Conservation (phyloP, 2,888 invertebrate genomes). For the Scaptomyza flava region DNA sequence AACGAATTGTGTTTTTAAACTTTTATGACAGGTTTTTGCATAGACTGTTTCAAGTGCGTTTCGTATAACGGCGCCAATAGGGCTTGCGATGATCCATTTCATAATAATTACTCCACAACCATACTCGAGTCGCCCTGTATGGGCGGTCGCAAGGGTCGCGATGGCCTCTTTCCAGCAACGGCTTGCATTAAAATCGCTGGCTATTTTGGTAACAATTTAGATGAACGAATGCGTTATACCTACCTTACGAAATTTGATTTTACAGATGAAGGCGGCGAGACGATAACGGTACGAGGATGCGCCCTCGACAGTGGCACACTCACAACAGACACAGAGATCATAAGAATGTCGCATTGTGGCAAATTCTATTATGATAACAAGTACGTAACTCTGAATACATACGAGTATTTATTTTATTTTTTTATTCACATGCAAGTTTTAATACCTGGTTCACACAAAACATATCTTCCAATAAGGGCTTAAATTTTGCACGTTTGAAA, state of each 20-base stretch:
- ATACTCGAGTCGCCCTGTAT: constrained; percentile 96
- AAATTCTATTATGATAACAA: constrained; percentile 95
- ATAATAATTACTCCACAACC: constrained; percentile 93
- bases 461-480: constrained; percentile 4
- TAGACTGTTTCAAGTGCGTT: constrained; percentile 99
- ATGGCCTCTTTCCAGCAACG: constrained; percentile 97
- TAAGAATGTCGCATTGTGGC: constrained; percentile 98
- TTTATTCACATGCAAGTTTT: constrained; percentile 12
- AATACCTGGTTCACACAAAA: constrained; percentile 6
- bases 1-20: constrained; percentile 3
- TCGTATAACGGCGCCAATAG: constrained; percentile 94
- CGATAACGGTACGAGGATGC: constrained; percentile 95
- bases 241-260: constrained; percentile 19
- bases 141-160: constrained; percentile 96
- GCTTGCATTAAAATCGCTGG: constrained; percentile 98
- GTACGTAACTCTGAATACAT: constrained; percentile 84
- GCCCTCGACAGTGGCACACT: constrained; percentile 97
- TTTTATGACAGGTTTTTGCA: constrained; percentile 86
- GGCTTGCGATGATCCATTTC: constrained; percentile 97
- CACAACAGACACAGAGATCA: constrained; percentile 98
- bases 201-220: constrained; percentile 88
- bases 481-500: constrained; percentile 12
- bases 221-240: neutral
- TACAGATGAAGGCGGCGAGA: constrained; percentile 91
- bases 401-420: constrained; percentile 2